Percentiles rank a stretch among this genome's conserved stretches.
These are phyloP conservation scores for Nothobranchius furzeri DNA, from an alignment of 2,113 vertebrate species.

Conservation along the genomic window DNA sequence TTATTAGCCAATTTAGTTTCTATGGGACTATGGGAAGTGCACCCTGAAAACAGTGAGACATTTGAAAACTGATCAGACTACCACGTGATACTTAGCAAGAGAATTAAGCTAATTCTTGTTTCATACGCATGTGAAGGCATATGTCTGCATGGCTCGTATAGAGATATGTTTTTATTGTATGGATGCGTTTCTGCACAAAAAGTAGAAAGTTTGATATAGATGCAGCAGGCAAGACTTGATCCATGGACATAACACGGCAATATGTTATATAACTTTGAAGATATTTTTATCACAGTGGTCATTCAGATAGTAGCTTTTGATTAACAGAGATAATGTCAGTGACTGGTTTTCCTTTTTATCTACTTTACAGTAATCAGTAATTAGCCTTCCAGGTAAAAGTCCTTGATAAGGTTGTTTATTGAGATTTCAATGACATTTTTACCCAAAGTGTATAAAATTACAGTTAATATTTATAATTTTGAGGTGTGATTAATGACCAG, in stretches of 20 bases:
- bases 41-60: constrained; percentile 44
- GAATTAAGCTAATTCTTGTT: constrained; percentile 38
- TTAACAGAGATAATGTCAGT: constrained; percentile 10
- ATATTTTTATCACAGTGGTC: background rate
- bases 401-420: constrained; percentile 8
- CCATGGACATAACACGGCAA: background rate
- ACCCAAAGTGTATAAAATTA: constrained; percentile 17
- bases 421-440: background rate
- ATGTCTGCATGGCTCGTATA: background rate
- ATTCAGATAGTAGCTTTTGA: constrained; percentile 1
- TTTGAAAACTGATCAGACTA: constrained; percentile 40
- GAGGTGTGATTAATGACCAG: too few relatives aligned
- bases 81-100: constrained; percentile 60
- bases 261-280: background rate
- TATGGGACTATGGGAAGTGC: constrained; percentile 56
- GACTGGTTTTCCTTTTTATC: constrained; percentile 4
- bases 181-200: constrained; percentile 5
- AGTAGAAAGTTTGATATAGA: background rate
- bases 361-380: background rate
- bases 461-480: background rate
- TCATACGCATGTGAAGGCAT: constrained; percentile 18
- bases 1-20: constrained; percentile 69
- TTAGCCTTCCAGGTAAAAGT: background rate
- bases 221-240: background rate
- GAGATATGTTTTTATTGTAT: background rate